Evolutionary conservation across 2,888 invertebrate species (phyloP).

Genomic region (Nephrotoma guestfalica): DNA sequence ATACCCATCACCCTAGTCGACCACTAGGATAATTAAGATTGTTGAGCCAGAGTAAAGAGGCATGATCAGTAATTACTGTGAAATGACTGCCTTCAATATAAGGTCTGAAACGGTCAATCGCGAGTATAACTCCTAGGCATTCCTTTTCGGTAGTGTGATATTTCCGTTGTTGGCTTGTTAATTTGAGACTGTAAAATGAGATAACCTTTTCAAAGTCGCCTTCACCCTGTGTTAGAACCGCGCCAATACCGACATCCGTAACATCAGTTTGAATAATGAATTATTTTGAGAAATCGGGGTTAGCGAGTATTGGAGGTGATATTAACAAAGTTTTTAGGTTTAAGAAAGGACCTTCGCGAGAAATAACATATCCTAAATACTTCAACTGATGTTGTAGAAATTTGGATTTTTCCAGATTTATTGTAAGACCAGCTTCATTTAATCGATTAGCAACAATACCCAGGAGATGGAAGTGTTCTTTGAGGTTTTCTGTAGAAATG

Average conservation of each 20-base stretch:
- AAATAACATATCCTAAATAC: conserved; percentile 14
- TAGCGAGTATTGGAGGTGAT: background rate
- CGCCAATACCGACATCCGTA: too few relatives aligned
- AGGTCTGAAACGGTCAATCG: too few relatives aligned
- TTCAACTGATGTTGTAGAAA: conserved; percentile 9
- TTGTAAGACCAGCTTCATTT: conserved; percentile 6
- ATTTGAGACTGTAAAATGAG: conserved; percentile 2
- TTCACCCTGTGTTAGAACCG: too few relatives aligned
- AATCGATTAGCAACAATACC: conserved; percentile 9
- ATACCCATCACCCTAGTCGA: too few relatives aligned
- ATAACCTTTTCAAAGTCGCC: conserved; percentile 5
- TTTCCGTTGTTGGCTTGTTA: too few relatives aligned
- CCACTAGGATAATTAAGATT: too few relatives aligned
- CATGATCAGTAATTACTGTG: too few relatives aligned
- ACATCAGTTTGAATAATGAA: conserved; percentile 4
- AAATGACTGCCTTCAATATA: too few relatives aligned
- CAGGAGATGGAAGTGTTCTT: conserved; percentile 8
- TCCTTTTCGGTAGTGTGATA: too few relatives aligned
- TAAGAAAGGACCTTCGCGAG: conserved; percentile 9
- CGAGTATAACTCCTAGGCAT: too few relatives aligned
- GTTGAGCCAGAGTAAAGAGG: too few relatives aligned
- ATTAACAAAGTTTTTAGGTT: background rate
- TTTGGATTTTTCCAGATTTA: conserved; percentile 10
- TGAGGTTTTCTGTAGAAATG: background rate
- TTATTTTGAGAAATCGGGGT: background rate